These are phyloP conservation scores for Sparus aurata DNA, from an alignment of 2,797 vertebrate species.

Conservation along the genomic window DNA sequence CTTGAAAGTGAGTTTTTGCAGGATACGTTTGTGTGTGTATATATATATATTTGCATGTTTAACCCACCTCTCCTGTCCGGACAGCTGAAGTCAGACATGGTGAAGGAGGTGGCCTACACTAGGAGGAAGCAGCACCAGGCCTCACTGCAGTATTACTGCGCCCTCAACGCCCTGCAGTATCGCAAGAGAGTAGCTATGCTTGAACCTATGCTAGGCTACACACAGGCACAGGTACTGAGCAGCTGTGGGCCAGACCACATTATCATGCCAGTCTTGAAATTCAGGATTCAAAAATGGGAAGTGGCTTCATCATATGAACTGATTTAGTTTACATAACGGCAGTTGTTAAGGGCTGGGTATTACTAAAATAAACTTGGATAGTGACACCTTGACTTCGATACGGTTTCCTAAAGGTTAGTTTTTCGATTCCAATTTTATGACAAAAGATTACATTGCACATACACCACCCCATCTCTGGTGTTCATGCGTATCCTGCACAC, in stretches of 20 bases:
- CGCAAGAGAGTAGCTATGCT: slow-evolving; percentile 96
- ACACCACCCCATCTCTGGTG: no score
- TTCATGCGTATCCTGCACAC: no score
- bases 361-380: no score
- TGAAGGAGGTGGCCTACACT: slow-evolving; percentile 93
- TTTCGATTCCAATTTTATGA: no score
- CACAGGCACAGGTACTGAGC: slow-evolving; percentile 92
- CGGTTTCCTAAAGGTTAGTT: no score
- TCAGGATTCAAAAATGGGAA: not conserved
- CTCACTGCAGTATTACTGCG: slow-evolving; percentile 96
- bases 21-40: not conserved
- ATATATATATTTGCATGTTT: slow-evolving; percentile 39
- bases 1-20: slow-evolving; percentile 13
- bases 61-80: slow-evolving; percentile 40
- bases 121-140: slow-evolving; percentile 97
- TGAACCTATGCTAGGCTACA: slow-evolving; percentile 96
- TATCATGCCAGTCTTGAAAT: slow-evolving; percentile 20
- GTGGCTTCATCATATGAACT: not conserved
- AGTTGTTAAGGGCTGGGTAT: no score
- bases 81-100: slow-evolving; percentile 92
- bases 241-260: not conserved
- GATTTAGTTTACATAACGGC: slow-evolving; percentile 11
- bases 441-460: no score
- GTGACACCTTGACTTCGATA: no score
- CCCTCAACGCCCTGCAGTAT: slow-evolving; percentile 96